These are phyloP conservation scores for Neoscelio sp. DNA, from an alignment of 2,888 invertebrate species.

Conservation along the genomic window DNA sequence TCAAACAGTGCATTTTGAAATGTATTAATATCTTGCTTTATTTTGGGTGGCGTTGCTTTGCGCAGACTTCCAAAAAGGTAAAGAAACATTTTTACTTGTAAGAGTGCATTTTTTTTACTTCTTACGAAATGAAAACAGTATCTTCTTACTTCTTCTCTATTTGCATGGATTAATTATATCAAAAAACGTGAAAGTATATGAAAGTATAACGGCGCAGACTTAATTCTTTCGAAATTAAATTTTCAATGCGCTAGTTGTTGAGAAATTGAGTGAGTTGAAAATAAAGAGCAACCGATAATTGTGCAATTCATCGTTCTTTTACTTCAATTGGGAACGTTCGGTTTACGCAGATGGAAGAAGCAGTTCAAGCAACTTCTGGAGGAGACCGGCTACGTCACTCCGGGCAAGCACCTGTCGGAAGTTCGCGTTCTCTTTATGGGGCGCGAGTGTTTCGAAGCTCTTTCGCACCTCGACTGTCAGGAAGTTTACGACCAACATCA, in stretches of 20 bases:
- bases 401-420: slow-evolving; percentile 96
- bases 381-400: slow-evolving; percentile 97
- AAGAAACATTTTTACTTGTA: slow-evolving; percentile 66
- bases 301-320: too few relatives aligned
- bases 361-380: slow-evolving; percentile 96
- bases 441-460: slow-evolving; percentile 95
- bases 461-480: slow-evolving; percentile 95
- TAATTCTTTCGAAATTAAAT: too few relatives aligned
- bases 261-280: too few relatives aligned
- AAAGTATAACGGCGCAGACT: too few relatives aligned
- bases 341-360: slow-evolving; percentile 92
- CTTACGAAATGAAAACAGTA: too few relatives aligned
- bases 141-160: neutral
- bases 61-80: slow-evolving; percentile 86
- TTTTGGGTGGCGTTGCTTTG: slow-evolving; percentile 82
- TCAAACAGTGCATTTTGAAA: too few relatives aligned
- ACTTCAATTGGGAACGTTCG: too few relatives aligned
- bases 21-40: slow-evolving; percentile 81
- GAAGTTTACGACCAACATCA: slow-evolving; percentile 98
- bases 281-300: too few relatives aligned
- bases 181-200: too few relatives aligned
- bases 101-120: slow-evolving; percentile 20
- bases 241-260: too few relatives aligned
- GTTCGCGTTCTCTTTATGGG: slow-evolving; percentile 96
- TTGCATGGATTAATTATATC: neutral